Evolutionary conservation across 2,797 vertebrate species (phyloP).

Genomic region (Decapterus maruadsi): DNA sequence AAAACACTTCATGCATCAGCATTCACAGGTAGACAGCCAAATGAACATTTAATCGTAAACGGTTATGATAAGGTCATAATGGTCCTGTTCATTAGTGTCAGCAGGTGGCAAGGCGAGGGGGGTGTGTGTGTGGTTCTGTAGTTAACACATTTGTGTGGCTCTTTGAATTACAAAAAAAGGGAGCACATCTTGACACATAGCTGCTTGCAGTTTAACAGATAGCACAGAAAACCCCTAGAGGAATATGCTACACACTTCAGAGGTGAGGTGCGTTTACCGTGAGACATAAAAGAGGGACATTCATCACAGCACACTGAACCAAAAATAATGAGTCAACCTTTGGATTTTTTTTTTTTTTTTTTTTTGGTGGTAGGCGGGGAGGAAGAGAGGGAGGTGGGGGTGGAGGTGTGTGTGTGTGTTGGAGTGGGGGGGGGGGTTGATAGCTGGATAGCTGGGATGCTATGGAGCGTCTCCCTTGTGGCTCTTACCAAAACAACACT

Average conservation of each 20-base stretch:
- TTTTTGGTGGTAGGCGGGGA: neutral
- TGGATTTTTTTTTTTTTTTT: conserved; percentile 36
- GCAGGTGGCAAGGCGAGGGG: conserved; percentile 22
- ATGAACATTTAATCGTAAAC: conserved; percentile 36
- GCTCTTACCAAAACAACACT: conserved; percentile 67
- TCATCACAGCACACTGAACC: conserved; percentile 71
- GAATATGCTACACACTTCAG: conserved; percentile 55
- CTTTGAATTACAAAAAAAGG: conserved; percentile 55
- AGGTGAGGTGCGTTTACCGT: conserved; percentile 62
- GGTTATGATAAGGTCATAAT: conserved; percentile 46
- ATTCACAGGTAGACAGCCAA: conserved; percentile 31
- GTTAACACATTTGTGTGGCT: conserved; percentile 34
- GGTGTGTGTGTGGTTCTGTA: neutral
- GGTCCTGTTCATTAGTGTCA: conserved; percentile 54
- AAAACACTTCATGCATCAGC: conserved; percentile 16
- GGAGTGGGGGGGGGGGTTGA: neutral
- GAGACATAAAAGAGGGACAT: conserved; percentile 69
- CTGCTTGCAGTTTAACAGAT: conserved; percentile 61
- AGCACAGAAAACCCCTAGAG: conserved; percentile 51
- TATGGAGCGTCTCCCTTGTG: conserved; percentile 53
- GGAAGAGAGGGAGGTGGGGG: no score
- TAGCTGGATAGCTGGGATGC: conserved; percentile 30
- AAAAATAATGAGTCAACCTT: conserved; percentile 75
- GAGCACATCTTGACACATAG: conserved; percentile 53
- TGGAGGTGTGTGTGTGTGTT: no score